Percentiles rank a stretch among this genome's conserved stretches.
These are phyloP conservation scores for Beroe ovata DNA, from an alignment of 37 sponge, comb jelly and placozoan species.

Conservation along the genomic window DNA sequence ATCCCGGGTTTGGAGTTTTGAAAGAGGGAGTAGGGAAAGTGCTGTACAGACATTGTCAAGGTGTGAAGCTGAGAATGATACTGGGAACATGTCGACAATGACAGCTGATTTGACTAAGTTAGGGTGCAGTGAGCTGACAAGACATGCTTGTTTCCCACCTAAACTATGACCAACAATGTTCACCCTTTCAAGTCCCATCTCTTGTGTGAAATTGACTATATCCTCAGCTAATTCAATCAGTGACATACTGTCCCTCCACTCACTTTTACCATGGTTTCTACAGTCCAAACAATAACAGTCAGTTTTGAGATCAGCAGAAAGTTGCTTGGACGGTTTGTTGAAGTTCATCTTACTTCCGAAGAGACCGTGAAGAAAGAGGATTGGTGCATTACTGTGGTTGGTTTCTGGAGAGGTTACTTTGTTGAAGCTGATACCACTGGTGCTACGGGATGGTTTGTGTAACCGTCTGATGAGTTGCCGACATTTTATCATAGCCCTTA, in stretches of 20 bases:
- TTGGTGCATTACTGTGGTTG: too few species aligned
- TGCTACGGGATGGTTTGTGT: too few species aligned
- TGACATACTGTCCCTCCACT: background rate
- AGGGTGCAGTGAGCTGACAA: background rate
- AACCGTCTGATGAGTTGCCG: too few species aligned
- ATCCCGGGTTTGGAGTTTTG: background rate
- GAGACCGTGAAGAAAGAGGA: background rate
- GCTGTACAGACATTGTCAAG: conserved; percentile 8
- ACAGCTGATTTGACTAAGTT: background rate
- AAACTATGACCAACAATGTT: conserved; percentile 49
- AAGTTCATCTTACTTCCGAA: conserved; percentile 42
- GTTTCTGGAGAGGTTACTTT: too few species aligned
- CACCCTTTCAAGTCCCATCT: background rate
- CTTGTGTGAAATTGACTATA: background rate
- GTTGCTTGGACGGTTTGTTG: background rate
- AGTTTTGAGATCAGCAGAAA: conserved; percentile 24
- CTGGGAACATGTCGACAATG: conserved; percentile 14
- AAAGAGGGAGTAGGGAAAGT: background rate
- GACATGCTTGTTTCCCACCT: conserved; percentile 8
- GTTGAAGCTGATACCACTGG: too few species aligned
- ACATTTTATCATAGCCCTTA: too few species aligned
- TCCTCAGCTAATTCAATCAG: background rate
- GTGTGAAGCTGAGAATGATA: background rate
- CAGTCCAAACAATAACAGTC: background rate
- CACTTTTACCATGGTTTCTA: conserved; percentile 17